A percentile compares a stretch with the other conserved stretches of the same genome.
Conservation (phyloP, 2,888 invertebrate species). For the Drosophila glabriapex region DNA sequence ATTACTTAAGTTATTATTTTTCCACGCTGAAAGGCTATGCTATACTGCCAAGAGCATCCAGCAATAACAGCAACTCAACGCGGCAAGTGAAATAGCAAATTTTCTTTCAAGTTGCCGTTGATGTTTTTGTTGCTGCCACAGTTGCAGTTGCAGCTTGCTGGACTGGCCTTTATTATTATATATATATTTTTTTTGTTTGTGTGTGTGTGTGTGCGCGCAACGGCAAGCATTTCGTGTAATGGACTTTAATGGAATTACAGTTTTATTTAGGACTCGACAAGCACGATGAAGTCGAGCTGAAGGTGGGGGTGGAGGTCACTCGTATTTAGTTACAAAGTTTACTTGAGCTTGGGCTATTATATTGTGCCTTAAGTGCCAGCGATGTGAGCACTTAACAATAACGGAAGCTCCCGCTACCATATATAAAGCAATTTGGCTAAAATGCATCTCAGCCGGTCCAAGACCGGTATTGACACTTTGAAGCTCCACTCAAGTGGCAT, state of each 20-base stretch:
- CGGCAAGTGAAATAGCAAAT: constrained; percentile 55
- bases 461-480: constrained; percentile 74
- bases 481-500: constrained; percentile 76
- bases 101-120: constrained; percentile 50
- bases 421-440: constrained; percentile 75
- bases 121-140: constrained; percentile 32
- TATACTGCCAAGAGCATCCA: constrained; percentile 59
- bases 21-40: constrained; percentile 68
- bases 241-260: constrained; percentile 82
- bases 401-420: constrained; percentile 63
- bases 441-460: constrained; percentile 66
- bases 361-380: constrained; percentile 74
- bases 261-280: constrained; percentile 61
- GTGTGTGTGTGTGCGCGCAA: constrained; percentile 27
- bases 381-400: constrained; percentile 78
- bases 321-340: constrained; percentile 80
- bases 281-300: background rate
- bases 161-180: constrained; percentile 7
- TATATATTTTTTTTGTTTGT: constrained; percentile 19
- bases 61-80: constrained; percentile 26
- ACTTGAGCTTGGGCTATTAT: constrained; percentile 76
- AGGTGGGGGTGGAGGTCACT: constrained; percentile 23
- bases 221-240: constrained; percentile 75
- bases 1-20: constrained; percentile 82
- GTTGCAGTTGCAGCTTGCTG: constrained; percentile 50